Percentiles rank a stretch among this genome's conserved stretches.
Conservation (phyloP, 1,140 invertebrate genomes). For the Ceratina japonica region DNA sequence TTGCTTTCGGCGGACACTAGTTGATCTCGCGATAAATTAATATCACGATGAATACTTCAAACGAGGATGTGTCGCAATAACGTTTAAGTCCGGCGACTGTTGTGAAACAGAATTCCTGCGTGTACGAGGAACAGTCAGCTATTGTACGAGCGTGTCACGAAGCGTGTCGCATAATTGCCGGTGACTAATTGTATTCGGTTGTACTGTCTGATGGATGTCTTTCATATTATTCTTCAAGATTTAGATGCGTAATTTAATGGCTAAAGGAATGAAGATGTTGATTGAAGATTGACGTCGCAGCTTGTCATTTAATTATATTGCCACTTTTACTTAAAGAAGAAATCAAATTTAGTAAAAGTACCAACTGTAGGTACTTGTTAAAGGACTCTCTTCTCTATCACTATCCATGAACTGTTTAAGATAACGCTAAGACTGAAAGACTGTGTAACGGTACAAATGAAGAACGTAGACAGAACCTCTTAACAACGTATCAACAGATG, state of each 20-base stretch:
- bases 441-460: slow-evolving; percentile 10
- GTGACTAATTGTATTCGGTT: slow-evolving; percentile 10
- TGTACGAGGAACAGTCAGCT: neutral
- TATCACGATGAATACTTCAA: slow-evolving; percentile 7
- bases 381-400: no score
- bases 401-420: no score
- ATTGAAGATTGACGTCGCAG: neutral
- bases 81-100: neutral
- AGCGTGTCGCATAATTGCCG: slow-evolving; percentile 9
- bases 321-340: no score
- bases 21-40: slow-evolving; percentile 17
- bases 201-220: neutral
- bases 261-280: neutral
- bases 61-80: slow-evolving; percentile 5
- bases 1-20: neutral
- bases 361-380: no score
- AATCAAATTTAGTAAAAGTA: no score
- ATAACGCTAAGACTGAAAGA: neutral
- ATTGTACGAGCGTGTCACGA: slow-evolving; percentile 9
- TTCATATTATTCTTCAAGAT: neutral
- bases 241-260: neutral
- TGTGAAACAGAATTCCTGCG: slow-evolving; percentile 21
- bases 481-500: neutral
- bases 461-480: slow-evolving; percentile 4
- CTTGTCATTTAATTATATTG: no score